Base-by-base conservation (phyloP, 2,888 invertebrate species). In the Ramazzottius varieornatus region DNA sequence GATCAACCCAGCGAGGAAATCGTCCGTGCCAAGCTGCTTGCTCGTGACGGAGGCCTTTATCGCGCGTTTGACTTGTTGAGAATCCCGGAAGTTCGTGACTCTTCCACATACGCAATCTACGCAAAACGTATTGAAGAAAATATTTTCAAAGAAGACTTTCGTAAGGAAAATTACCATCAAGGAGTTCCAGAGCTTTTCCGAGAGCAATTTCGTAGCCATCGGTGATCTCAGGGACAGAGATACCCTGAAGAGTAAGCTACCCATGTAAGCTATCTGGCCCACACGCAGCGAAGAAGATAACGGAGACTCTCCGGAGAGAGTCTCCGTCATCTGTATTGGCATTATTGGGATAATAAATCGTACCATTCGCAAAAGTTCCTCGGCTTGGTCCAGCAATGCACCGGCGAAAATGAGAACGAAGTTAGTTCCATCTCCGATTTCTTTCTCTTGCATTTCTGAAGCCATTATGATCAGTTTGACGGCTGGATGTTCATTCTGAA, bases 401-500 rank as follows among this genome's bases (percentile, higher is more conserved):
- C 94, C 94, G 69, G 90, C 88, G 66, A 99, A 81, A 13, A 96
- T 86, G 64, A 99, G 85, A 4, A 96, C 93, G 78, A 93, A 93
- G 76, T 98, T 99, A 13, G 98, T 99, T 66, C 94, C 96, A 81
- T 98, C 98, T 2, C 98, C 98, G 67, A 93, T 86, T 81, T 96
- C 94, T 68, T 89, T 83, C 76, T 99, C 96, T 78, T 98, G 96
- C 88, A 94, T 96, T 77, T 96, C 86, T 69, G 93, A 90, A 24
- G 89, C 94, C 73, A 94, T 80, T 1, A 96, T 90, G 80, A 98
- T 85, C 69, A 99, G 80, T 76, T 91, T 93, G 4, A 93, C 98
- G 46, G 96, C 98, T 46, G 98, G 98, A 78, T 99, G 98, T 75
- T 96, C 92, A 33, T 99, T 86, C 78, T 82, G 73, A 4, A 73